These are phyloP conservation scores for Rhingia rostrata DNA, from an alignment of 2,888 invertebrate species.

Conservation along the genomic window DNA sequence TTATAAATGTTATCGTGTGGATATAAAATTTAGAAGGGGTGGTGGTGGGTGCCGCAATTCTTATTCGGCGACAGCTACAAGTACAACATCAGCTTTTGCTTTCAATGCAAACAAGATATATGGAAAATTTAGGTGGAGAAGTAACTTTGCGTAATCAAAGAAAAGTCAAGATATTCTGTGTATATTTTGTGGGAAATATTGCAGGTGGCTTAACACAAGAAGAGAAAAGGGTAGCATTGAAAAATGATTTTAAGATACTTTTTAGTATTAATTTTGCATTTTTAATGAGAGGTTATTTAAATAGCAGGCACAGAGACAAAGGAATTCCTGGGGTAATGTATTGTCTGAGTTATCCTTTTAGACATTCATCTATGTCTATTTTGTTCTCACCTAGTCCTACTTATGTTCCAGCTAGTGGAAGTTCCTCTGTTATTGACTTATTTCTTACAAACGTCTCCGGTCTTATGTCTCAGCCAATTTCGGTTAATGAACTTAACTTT, in stretches of 20 bases:
- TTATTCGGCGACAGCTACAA: no score
- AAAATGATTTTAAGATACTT: conserved; percentile 21
- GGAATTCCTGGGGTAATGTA: conserved; percentile 17
- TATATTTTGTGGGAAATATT: not conserved
- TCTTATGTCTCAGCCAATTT: conserved; percentile 14
- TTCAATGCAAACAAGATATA: no score
- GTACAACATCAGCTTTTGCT: no score
- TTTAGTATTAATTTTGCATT: conserved; percentile 11
- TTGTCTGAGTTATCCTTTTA: conserved; percentile 2
- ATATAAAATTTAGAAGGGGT: conserved; percentile 19
- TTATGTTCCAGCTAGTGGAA: conserved; percentile 20
- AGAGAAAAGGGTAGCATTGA: not conserved
- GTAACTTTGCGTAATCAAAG: no score
- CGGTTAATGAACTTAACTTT: not conserved
- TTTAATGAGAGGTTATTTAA: conserved; percentile 20
- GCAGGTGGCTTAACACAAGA: no score
- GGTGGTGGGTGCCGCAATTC: no score
- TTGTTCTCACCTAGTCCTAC: conserved; percentile 18
- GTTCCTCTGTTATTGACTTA: conserved; percentile 32
- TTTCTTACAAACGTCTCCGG: conserved; percentile 26
- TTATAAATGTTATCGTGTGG: conserved; percentile 35
- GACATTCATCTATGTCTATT: not conserved
- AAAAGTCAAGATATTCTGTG: not conserved
- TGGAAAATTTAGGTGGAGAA: no score
- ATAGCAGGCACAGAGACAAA: conserved; percentile 25